These are phyloP conservation scores for Metridium senile DNA, from an alignment of 92 coral and sea anemone species.

Conservation along the genomic window DNA sequence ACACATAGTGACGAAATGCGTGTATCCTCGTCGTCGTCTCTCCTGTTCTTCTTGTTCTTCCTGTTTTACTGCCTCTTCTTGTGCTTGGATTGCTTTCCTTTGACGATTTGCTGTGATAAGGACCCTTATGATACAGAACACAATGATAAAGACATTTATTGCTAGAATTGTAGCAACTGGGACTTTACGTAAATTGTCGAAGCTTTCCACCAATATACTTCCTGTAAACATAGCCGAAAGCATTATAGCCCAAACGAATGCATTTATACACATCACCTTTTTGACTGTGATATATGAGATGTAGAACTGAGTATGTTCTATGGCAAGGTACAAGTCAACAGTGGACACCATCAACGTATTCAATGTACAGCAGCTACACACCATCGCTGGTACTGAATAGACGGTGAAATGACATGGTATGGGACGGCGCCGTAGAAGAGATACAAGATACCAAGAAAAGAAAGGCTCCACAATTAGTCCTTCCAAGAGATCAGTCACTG, in stretches of 20 bases:
- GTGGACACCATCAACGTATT: conserved; percentile 3
- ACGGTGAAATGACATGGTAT: background rate
- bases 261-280: background rate
- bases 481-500: conserved; percentile 13
- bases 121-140: conserved; percentile 1
- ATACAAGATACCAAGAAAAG: background rate
- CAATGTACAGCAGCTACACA: background rate
- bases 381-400: background rate
- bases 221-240: background rate
- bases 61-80: background rate
- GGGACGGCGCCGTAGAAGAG: background rate
- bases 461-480: conserved; percentile 16
- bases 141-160: background rate
- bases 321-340: conserved; percentile 5
- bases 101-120: conserved; percentile 9
- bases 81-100: conserved; percentile 1
- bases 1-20: background rate
- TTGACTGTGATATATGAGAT: background rate
- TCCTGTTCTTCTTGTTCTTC: background rate
- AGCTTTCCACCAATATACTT: background rate
- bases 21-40: background rate
- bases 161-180: background rate
- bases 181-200: background rate
- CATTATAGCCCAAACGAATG: background rate
- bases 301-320: conserved; percentile 10